phyloP scores from a whole-genome alignment of 2,113 vertebrate genomes.

The Myotis davidii region DNA sequence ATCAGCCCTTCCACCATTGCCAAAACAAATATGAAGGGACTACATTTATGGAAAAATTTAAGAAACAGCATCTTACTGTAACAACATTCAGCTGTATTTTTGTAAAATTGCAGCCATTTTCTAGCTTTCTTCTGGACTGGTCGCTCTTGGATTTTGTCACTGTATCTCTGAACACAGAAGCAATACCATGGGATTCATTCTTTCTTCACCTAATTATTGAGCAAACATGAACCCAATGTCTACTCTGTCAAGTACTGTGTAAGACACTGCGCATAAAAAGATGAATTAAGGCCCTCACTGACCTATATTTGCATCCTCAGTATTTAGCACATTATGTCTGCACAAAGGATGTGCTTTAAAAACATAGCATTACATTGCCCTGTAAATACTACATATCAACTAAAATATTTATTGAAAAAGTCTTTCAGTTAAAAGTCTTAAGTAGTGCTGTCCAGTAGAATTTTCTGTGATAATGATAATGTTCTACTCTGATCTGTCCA shows the following conservation, averaged over 20 bases:
- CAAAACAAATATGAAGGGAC: not conserved
- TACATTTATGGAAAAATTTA: not conserved
- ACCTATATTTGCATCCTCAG: not conserved
- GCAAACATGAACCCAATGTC: not conserved
- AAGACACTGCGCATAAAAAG: not conserved
- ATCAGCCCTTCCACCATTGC: not conserved
- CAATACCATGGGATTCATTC: not conserved
- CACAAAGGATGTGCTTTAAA: constrained; percentile 10
- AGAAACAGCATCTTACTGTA: not conserved
- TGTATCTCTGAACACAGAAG: constrained; percentile 50
- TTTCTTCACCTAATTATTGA: constrained; percentile 20
- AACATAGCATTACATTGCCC: not conserved
- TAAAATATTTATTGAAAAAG: constrained; percentile 4
- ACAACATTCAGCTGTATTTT: not conserved
- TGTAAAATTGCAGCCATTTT: not conserved
- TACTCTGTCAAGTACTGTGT: not conserved
- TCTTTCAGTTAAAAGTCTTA: constrained; percentile 39
- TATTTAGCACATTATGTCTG: not conserved
- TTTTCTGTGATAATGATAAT: constrained; percentile 43
- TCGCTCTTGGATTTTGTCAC: not conserved
- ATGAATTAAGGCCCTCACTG: not conserved
- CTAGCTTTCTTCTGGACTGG: constrained; percentile 15
- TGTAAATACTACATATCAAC: constrained; percentile 22
- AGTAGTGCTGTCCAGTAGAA: not conserved
- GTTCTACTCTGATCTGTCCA: constrained; percentile 5